Base-by-base conservation (phyloP, 2,113 vertebrate genomes). In the Pteruthius melanotis region DNA sequence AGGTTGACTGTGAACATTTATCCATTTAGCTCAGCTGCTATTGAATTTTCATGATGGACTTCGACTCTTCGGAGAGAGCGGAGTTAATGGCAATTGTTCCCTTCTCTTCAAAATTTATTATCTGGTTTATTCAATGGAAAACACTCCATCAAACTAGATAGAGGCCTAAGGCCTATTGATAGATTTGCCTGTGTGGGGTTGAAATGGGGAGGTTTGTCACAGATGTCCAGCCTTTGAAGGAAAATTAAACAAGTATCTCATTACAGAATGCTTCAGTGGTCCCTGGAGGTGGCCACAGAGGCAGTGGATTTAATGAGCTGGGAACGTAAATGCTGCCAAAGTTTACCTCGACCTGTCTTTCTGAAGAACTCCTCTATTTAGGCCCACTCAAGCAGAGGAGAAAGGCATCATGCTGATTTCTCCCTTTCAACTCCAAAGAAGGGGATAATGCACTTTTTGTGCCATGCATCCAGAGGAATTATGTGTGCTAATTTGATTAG, bases 181-280 rank as follows among this genome's bases (percentile, higher is more conserved):
- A 98, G 98, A 98, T 98, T 98, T 98, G 98, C 98, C 99, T 99
- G 99, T 99, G 99, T 99, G 98, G 98, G 99, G 98, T 98, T 99
- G 98, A 98, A 98, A 98, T 92, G 94, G 98, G 98, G 98, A 98
- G 98, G 98, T 98, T 98, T 99, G 98, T 99, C 99, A 99, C 99
- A 99, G 99, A 99, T 99, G 99, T 99, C 99, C 99, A 88, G 98
- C 98, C 98, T 99, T 99, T 99, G 99, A 99, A 99, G 99, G 99
- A 98, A 99, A 99, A 99, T 99, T 99, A 99, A 99, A 99, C 99
- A 99, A 99, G 99, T 99, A 99, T 99, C 99, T 99, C 99, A 99
- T 99, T 99, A 99, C 99, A 97, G 98, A 98, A 99, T 98, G 99
- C 99, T 99, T 99, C 98, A 99, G 97, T 99, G 99, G 98, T 99